phyloP scores from a whole-genome alignment of 2,113 vertebrate genomes.

The Astatoreochromis straeleni region DNA sequence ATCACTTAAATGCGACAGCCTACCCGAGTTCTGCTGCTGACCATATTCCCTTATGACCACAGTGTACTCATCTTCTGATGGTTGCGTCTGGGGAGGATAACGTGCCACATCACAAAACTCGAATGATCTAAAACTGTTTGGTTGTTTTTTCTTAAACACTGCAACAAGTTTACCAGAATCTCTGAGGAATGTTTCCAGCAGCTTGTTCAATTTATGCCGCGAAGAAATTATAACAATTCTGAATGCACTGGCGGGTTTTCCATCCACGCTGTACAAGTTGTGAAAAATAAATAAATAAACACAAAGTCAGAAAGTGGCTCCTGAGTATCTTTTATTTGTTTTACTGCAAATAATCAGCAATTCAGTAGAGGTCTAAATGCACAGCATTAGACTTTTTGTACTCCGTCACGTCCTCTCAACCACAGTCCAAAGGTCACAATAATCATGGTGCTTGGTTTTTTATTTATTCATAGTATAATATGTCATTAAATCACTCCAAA shows the following conservation, averaged over 20 bases:
- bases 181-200: neutral
- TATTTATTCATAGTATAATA: neutral
- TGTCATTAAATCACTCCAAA: neutral
- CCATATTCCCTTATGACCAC: neutral
- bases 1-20: neutral
- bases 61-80: neutral
- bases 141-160: neutral
- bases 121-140: neutral
- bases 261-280: neutral
- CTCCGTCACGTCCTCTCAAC: neutral
- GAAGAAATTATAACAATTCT: neutral
- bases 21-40: neutral
- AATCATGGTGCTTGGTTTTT: neutral
- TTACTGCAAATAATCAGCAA: constrained; percentile 26
- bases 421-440: neutral
- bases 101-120: fast-evolving
- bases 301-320: neutral
- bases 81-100: neutral
- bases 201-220: fast-evolving
- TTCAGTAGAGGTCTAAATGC: constrained; percentile 29
- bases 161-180: neutral
- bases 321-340: constrained; percentile 24
- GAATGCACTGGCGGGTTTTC: fast-evolving
- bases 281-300: neutral
- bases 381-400: constrained; percentile 37